Percentiles rank a stretch among this genome's conserved stretches.
These are phyloP conservation scores for Panzeria rudis DNA, from an alignment of 2,888 invertebrate genomes.

Conservation along the genomic window DNA sequence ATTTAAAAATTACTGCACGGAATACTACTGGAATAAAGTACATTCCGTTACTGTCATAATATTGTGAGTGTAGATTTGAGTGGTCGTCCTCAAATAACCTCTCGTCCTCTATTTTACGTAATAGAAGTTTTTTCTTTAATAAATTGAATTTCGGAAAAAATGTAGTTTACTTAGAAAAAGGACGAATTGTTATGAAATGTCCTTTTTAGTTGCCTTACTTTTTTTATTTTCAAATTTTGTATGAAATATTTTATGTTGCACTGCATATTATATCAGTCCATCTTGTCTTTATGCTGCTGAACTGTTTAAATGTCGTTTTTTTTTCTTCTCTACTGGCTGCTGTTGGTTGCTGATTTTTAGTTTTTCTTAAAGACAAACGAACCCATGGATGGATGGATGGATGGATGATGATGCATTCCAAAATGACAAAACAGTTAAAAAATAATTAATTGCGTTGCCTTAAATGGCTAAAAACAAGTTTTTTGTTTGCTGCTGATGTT, in stretches of 20 bases:
- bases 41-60: no score
- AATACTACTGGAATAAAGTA: no score
- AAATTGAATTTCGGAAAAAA: no score
- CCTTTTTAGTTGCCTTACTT: no score
- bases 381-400: conserved; percentile 61
- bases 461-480: conserved; percentile 80
- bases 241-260: conserved; percentile 36
- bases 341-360: conserved; percentile 4
- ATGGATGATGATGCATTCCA: conserved; percentile 78
- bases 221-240: neutral
- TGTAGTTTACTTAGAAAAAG: no score
- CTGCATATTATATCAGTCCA: conserved; percentile 39
- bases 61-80: no score
- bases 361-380: conserved; percentile 53
- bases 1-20: no score
- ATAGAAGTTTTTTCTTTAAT: no score
- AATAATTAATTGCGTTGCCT: conserved; percentile 84
- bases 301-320: conserved; percentile 51
- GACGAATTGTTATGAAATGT: no score
- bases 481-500: conserved; percentile 31
- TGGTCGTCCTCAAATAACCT: no score
- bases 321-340: neutral
- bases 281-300: conserved; percentile 39
- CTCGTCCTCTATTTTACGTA: no score
- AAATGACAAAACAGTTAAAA: conserved; percentile 84